A percentile compares a stretch with the other conserved stretches of the same genome.
These are phyloP conservation scores for Sebastes dallii DNA, from an alignment of 2,797 vertebrate species.

Conservation along the genomic window DNA sequence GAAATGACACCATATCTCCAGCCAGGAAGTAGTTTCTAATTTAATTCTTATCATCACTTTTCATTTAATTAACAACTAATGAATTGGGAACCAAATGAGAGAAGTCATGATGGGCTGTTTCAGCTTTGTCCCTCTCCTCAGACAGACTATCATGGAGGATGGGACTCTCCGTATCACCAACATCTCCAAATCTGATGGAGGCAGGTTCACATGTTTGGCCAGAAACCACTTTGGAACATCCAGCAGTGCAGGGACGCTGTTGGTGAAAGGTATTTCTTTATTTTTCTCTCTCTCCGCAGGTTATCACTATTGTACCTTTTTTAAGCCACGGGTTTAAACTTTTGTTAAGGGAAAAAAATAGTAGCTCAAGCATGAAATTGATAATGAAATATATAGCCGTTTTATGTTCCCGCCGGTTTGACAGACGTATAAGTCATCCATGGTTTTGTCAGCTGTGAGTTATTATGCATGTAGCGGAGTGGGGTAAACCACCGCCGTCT, in stretches of 20 bases:
- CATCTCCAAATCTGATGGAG: conserved; percentile 82
- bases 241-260: conserved; percentile 82
- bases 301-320: conserved; percentile 48
- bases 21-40: conserved; percentile 7
- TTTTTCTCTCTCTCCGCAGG: not conserved
- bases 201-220: conserved; percentile 85
- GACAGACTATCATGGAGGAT: conserved; percentile 79
- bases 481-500: conserved; percentile 55
- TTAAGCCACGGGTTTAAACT: conserved; percentile 64
- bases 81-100: not conserved
- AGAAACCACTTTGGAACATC: conserved; percentile 86
- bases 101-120: not conserved
- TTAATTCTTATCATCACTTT: conserved; percentile 13
- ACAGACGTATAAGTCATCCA: conserved; percentile 84
- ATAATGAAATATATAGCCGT: conserved; percentile 84
- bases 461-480: conserved; percentile 78
- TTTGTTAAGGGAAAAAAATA: conserved; percentile 68
- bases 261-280: conserved; percentile 86
- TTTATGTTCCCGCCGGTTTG: conserved; percentile 81
- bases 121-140: conserved; percentile 55
- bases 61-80: conserved; percentile 5
- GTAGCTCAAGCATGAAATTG: conserved; percentile 84
- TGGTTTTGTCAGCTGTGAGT: conserved; percentile 83
- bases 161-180: conserved; percentile 87
- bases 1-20: conserved; percentile 12